Evolutionary conservation across 1,140 invertebrate species (phyloP).

Genomic region (Scaptomyza montana): DNA sequence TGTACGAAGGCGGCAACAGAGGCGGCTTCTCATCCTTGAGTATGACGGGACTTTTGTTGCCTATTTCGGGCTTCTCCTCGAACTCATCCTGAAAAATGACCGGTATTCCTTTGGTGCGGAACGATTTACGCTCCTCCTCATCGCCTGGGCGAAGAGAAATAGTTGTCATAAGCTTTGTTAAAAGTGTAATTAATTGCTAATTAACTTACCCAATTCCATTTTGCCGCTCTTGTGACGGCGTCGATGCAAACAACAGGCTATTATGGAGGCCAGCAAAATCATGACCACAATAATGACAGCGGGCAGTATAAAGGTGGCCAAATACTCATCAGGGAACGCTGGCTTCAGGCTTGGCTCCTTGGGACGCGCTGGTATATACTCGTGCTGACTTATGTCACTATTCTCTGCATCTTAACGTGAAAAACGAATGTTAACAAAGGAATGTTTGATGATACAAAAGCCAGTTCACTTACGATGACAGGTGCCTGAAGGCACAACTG

Average conservation of each 20-base stretch:
- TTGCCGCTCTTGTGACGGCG: constrained; percentile 92
- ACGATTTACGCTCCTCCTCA: constrained; percentile 91
- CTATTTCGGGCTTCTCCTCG: constrained; percentile 94
- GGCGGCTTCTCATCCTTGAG: constrained; percentile 97
- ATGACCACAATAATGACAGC: constrained; percentile 95
- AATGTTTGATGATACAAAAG: neutral
- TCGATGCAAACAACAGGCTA: constrained; percentile 95
- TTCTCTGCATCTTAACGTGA: constrained; percentile 47
- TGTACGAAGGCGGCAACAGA: constrained; percentile 87
- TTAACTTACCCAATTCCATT: constrained; percentile 87
- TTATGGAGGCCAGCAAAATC: constrained; percentile 92
- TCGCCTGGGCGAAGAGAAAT: constrained; percentile 84
- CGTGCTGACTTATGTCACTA: constrained; percentile 67
- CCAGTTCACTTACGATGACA: constrained; percentile 86
- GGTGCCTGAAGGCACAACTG: constrained; percentile 89
- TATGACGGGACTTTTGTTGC: constrained; percentile 95
- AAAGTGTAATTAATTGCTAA: neutral
- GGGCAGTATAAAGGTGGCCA: constrained; percentile 94
- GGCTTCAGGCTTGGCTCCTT: constrained; percentile 85
- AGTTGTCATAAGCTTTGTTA: neutral
- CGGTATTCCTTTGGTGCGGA: constrained; percentile 94
- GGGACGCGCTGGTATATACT: constrained; percentile 62
- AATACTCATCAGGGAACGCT: constrained; percentile 89
- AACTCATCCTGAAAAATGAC: constrained; percentile 98
- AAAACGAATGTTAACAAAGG: neutral